Base-by-base conservation (phyloP, 2,888 invertebrate genomes). In the Spilosoma lubricipeda region DNA sequence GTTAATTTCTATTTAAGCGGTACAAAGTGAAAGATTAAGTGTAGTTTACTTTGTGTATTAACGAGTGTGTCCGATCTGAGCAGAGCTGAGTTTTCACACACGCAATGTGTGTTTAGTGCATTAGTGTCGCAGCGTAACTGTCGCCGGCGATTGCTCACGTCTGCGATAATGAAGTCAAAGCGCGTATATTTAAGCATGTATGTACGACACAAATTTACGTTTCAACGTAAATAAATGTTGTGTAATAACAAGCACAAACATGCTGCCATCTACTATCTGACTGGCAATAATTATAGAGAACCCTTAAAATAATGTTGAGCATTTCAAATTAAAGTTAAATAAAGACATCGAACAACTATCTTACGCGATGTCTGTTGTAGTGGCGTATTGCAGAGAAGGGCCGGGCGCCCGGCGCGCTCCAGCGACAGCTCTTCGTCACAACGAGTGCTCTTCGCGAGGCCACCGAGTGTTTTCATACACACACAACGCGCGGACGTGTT, bases 401-500 rank as follows among this genome's bases (percentile, higher is more conserved):
- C 85, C 82, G 84, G 74, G 76, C 73, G 68, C 73, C 77, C 84
- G 80, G 81, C 79, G 83, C 80, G 85, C 83, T 76, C 73, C 85
- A 81, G 88, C 90, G 93, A 92, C 94, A 91, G 91, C 94, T 88
- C 94, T 93, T 89, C 90, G 93, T 94, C 95, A 94, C 90, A 88
- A 92, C 88, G 90, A 95, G 95, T 86, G 95, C 94, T 88, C 95
- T 95, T 91, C 86, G 91, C 89, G 88, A 81, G 89, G 89, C 92
- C 91, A 88, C 92, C 91, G 92, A 95, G 94, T 95, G 95, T 95
- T 95, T 95, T 95, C 94, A 90, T 94, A 94, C 93, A 94, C 93
- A 94, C 93, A 93, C 93, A 93, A 90, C 91, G 90, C 90, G 87
- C 92, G 90, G 94, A 95, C 95, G 95, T 95, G 95, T 95, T 95